Evolutionary conservation across 2,888 invertebrate genomes (phyloP).

Genomic region (Drosophila lacicola): DNA sequence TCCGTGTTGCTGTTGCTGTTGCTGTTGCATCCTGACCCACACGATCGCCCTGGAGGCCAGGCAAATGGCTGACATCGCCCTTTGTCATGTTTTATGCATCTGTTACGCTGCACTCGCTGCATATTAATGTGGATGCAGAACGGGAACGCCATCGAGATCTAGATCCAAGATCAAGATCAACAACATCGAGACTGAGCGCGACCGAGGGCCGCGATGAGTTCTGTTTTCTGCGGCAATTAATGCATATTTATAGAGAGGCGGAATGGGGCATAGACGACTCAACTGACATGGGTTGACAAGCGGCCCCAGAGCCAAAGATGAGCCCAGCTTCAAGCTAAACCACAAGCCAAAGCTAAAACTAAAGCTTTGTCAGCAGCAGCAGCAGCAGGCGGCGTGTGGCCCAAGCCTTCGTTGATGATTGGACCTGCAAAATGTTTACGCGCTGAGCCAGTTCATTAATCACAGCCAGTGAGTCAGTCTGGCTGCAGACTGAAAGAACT

Average conservation of each 20-base stretch:
- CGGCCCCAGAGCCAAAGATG: neutral
- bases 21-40: slow-evolving; percentile 31
- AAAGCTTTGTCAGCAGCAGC: too few relatives aligned
- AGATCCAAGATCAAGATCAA: slow-evolving; percentile 23
- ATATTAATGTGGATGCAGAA: slow-evolving; percentile 37
- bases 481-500: slow-evolving; percentile 19
- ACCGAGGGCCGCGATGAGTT: neutral
- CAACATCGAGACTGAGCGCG: neutral
- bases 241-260: slow-evolving; percentile 42
- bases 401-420: slow-evolving; percentile 29
- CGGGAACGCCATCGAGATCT: slow-evolving; percentile 4
- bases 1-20: slow-evolving; percentile 4
- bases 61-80: slow-evolving; percentile 34
- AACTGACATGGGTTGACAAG: slow-evolving; percentile 57
- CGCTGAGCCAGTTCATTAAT: slow-evolving; percentile 43
- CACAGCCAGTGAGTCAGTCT: slow-evolving; percentile 18
- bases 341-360: too few relatives aligned
- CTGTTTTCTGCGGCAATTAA: slow-evolving; percentile 27
- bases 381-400: slow-evolving; percentile 9
- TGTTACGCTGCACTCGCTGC: slow-evolving; percentile 33
- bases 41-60: slow-evolving; percentile 28
- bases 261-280: slow-evolving; percentile 8
- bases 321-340: neutral
- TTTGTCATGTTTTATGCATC: slow-evolving; percentile 55
- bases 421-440: slow-evolving; percentile 20